Percentiles rank a stretch among this genome's conserved stretches.
These are phyloP conservation scores for Odontomachus brunneus DNA, from an alignment of 1,140 invertebrate genomes.

Conservation along the genomic window DNA sequence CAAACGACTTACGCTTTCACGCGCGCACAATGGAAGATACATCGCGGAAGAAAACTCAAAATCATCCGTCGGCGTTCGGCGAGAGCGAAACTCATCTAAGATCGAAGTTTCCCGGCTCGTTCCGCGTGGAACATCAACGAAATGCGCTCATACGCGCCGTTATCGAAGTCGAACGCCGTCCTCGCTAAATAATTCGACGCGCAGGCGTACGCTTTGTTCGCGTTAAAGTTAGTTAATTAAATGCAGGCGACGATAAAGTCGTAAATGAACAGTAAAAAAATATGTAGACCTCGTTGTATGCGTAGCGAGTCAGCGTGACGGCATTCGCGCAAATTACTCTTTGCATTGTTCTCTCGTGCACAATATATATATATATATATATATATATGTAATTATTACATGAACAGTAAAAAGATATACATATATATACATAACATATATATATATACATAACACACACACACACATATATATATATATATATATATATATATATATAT, in stretches of 20 bases:
- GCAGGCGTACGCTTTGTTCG: slow-evolving; percentile 40
- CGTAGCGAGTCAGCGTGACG: slow-evolving; percentile 17
- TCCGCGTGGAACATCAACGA: slow-evolving; percentile 34
- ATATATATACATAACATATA: neutral
- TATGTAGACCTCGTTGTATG: slow-evolving; percentile 27
- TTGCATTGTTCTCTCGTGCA: neutral
- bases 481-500: neutral
- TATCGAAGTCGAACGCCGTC: slow-evolving; percentile 17
- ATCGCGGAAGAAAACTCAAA: slow-evolving; percentile 69
- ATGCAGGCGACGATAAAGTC: slow-evolving; percentile 65
- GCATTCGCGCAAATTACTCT: neutral
- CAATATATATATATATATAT: neutral
- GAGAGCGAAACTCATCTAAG: slow-evolving; percentile 15
- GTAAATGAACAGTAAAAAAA: slow-evolving; percentile 67
- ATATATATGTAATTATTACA: neutral
- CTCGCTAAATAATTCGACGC: slow-evolving; percentile 19
- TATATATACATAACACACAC: no score
- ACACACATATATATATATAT: neutral
- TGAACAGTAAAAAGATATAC: neutral
- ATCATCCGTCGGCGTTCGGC: slow-evolving; percentile 32
- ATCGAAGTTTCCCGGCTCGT: slow-evolving; percentile 27
- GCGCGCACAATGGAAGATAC: slow-evolving; percentile 77
- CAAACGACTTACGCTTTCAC: neutral
- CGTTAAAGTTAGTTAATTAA: slow-evolving; percentile 51
- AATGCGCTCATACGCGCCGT: slow-evolving; percentile 13